Evolutionary conservation across 1,140 invertebrate species (phyloP).

Genomic region (Atta cephalotes): DNA sequence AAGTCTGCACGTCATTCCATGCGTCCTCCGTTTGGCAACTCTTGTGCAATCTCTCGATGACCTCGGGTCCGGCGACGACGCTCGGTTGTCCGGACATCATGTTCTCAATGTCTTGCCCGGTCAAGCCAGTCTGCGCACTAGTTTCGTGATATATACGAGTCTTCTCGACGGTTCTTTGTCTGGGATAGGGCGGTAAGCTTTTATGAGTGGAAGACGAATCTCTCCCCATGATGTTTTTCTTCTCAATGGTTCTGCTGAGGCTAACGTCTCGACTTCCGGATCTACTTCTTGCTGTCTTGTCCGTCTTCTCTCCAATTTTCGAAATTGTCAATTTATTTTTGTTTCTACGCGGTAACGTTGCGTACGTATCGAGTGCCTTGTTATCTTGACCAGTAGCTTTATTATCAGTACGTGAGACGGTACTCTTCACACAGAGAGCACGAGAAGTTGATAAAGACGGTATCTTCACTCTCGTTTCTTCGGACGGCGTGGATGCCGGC

Average conservation of each 20-base stretch:
- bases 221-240: constrained; percentile 83
- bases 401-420: constrained; percentile 78
- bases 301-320: constrained; percentile 85
- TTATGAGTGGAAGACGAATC: constrained; percentile 82
- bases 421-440: constrained; percentile 53
- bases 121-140: constrained; percentile 91
- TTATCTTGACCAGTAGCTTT: constrained; percentile 84
- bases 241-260: constrained; percentile 75
- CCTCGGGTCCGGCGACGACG: constrained; percentile 82
- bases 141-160: constrained; percentile 93
- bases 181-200: constrained; percentile 86
- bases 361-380: constrained; percentile 90
- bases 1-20: constrained; percentile 87
- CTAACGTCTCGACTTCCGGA: constrained; percentile 74
- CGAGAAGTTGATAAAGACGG: constrained; percentile 82
- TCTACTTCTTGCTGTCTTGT: constrained; percentile 69
- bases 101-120: constrained; percentile 90
- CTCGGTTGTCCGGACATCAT: constrained; percentile 88
- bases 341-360: constrained; percentile 91
- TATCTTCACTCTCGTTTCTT: constrained; percentile 89
- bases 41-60: constrained; percentile 84
- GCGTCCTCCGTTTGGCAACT: constrained; percentile 90
- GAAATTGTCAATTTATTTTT: constrained; percentile 76
- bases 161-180: constrained; percentile 84
- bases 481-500: constrained; percentile 88